phyloP scores from a whole-genome alignment of 2,888 invertebrate species.

The Argyresthia albistria region DNA sequence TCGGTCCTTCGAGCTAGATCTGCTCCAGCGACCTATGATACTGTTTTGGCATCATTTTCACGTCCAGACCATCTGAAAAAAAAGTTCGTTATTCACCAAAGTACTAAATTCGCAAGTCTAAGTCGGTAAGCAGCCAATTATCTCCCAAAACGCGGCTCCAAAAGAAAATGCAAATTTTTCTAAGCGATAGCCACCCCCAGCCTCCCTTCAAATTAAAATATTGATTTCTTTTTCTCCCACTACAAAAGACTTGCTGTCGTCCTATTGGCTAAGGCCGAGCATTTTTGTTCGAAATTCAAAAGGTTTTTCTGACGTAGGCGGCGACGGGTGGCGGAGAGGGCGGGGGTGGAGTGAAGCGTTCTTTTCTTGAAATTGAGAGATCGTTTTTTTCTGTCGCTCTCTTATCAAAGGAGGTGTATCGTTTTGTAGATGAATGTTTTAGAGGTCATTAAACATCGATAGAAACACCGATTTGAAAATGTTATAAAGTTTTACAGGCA shows the following conservation, averaged over 20 bases:
- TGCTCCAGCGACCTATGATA: too few species aligned
- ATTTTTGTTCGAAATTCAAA: conserved; percentile 64
- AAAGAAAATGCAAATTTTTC: conserved; percentile 7
- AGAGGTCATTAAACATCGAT: too few species aligned
- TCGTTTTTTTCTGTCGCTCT: conserved; percentile 11
- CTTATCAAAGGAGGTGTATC: not conserved
- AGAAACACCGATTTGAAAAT: too few species aligned
- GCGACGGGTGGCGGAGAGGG: conserved; percentile 31
- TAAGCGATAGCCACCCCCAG: conserved; percentile 2
- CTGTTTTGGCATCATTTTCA: too few species aligned
- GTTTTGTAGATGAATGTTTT: too few species aligned
- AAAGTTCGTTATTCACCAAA: too few species aligned
- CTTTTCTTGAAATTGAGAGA: conserved; percentile 36
- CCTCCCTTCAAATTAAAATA: conserved; percentile 7
- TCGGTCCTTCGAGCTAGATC: too few species aligned
- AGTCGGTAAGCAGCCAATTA: too few species aligned
- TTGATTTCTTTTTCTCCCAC: conserved; percentile 7
- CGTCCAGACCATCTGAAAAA: too few species aligned
- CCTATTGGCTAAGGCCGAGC: conserved; percentile 42
- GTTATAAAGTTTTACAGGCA: too few species aligned
- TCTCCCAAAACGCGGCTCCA: not conserved
- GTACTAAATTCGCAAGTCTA: too few species aligned
- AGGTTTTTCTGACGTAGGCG: conserved; percentile 64
- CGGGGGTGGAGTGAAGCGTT: conserved; percentile 36
- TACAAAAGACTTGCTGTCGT: conserved; percentile 5